phyloP scores from a whole-genome alignment of 1,140 invertebrate species.

The Trissolcus basalis region DNA sequence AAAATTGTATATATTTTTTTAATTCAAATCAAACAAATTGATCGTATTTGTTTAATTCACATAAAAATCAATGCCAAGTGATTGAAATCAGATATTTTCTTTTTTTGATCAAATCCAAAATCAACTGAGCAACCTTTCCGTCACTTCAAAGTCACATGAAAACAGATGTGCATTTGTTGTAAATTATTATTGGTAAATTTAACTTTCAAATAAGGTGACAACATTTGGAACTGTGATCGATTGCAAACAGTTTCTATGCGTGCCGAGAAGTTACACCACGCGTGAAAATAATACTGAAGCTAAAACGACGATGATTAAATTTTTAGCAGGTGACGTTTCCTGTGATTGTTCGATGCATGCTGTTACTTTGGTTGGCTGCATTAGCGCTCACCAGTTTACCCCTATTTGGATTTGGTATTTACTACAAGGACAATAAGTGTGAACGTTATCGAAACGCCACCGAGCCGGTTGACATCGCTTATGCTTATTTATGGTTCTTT shows the following conservation, averaged over 20 bases:
- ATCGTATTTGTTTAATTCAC: too few species aligned
- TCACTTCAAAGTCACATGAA: too few species aligned
- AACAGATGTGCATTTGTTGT: too few species aligned
- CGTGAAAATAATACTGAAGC: constrained; percentile 21
- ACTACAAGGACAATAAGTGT: constrained; percentile 81
- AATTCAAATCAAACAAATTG: too few species aligned
- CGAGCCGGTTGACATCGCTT: constrained; percentile 80
- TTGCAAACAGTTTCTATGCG: constrained; percentile 20
- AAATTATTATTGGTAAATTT: too few species aligned
- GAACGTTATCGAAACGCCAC: constrained; percentile 83
- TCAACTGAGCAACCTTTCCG: too few species aligned
- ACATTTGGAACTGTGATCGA: constrained; percentile 6
- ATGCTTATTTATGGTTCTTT: constrained; percentile 86
- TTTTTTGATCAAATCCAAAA: too few species aligned
- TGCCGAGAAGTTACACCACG: not conserved
- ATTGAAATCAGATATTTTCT: too few species aligned
- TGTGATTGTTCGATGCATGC: constrained; percentile 83
- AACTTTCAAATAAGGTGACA: constrained; percentile 7
- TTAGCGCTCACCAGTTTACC: constrained; percentile 84
- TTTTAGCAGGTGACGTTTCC: constrained; percentile 88
- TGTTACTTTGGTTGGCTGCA: constrained; percentile 82
- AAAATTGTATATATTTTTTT: too few species aligned
- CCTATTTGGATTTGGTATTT: constrained; percentile 86
- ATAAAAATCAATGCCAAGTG: too few species aligned
- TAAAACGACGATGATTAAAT: constrained; percentile 40